Conservation (phyloP, 2,797 vertebrate genomes). For the Luscinia megarhynchos region DNA sequence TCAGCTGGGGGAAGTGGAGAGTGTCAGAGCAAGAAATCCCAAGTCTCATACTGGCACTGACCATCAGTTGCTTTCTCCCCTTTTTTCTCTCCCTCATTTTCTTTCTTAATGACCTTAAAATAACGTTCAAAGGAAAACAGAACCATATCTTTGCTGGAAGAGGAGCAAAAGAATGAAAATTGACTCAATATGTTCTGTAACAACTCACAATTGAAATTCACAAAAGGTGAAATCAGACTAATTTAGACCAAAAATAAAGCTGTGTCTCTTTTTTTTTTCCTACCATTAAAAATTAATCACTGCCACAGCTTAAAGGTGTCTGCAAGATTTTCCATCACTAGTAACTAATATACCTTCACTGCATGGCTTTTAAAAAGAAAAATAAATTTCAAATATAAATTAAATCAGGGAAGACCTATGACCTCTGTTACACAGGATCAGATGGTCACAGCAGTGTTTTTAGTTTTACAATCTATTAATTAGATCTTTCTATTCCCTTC, state of each 20-base stretch:
- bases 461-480: slow-evolving; percentile 50
- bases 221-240: slow-evolving; percentile 20
- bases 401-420: slow-evolving; percentile 12
- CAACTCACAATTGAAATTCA: background rate
- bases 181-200: background rate
- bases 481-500: slow-evolving; percentile 47
- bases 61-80: background rate
- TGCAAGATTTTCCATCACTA: slow-evolving; percentile 12
- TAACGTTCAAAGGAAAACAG: background rate
- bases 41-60: background rate
- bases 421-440: slow-evolving; percentile 21
- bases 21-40: background rate
- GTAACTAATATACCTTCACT: background rate
- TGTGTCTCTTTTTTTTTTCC: background rate
- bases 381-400: background rate
- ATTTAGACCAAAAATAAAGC: slow-evolving; percentile 26
- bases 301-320: background rate
- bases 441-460: background rate
- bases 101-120: background rate
- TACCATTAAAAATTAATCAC: background rate
- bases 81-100: background rate
- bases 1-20: background rate
- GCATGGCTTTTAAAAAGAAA: slow-evolving; percentile 8
- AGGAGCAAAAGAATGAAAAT: slow-evolving; percentile 30
- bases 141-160: slow-evolving; percentile 25